phyloP scores from a whole-genome alignment of 2,113 vertebrate genomes.

The Platanista minor region DNA sequence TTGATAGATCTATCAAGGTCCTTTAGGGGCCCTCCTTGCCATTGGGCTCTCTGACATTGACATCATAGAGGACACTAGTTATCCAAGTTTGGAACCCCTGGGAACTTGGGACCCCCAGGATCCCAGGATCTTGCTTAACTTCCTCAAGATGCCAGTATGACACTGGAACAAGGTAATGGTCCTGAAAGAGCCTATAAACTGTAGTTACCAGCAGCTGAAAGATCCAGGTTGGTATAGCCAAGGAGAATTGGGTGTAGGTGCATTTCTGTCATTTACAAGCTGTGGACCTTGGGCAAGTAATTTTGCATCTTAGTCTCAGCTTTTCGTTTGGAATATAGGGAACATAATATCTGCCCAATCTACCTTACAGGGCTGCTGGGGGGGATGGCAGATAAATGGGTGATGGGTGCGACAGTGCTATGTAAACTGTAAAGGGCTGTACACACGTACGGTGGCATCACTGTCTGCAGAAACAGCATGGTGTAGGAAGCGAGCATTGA shows the following conservation, averaged over 20 bases:
- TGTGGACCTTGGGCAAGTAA: neutral
- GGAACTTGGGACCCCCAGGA: neutral
- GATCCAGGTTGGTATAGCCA: neutral
- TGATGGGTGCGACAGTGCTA: too few species aligned
- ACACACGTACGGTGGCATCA: rapidly evolving
- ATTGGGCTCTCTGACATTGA: neutral
- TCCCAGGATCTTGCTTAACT: neutral
- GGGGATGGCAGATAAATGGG: neutral
- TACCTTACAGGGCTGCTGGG: neutral
- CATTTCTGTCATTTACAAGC: neutral
- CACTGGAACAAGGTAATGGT: neutral
- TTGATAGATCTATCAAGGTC: neutral
- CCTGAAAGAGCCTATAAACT: neutral
- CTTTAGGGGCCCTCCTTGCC: neutral
- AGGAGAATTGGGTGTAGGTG: neutral
- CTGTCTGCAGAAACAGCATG: neutral
- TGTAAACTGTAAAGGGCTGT: neutral
- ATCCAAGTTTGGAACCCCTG: neutral
- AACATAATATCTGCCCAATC: neutral
- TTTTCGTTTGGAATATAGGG: neutral
- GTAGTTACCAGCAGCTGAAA: neutral
- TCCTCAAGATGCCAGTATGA: neutral
- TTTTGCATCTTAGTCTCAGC: neutral
- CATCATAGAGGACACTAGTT: neutral
- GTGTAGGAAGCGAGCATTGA: neutral